These are phyloP conservation scores for Smithornis capensis DNA, from an alignment of 2,113 vertebrate genomes.

Conservation along the genomic window DNA sequence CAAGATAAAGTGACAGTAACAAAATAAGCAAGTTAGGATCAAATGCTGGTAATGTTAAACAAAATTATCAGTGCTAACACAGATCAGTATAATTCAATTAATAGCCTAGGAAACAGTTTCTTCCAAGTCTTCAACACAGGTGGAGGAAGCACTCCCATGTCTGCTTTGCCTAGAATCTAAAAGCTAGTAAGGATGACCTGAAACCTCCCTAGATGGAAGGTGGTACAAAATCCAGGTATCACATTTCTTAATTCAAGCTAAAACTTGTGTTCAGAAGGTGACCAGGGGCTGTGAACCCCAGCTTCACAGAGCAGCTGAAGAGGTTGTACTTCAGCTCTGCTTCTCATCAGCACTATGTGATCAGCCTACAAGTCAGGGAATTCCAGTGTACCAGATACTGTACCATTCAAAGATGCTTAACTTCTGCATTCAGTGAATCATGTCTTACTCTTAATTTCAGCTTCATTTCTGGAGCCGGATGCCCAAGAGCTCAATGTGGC, in stretches of 20 bases:
- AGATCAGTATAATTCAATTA: not conserved
- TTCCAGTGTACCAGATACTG: not conserved
- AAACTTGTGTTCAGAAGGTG: not conserved
- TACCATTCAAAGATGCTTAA: not conserved
- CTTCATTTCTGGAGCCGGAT: not conserved
- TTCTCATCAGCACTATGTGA: not conserved
- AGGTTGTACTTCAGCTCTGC: not conserved
- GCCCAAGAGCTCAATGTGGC: not conserved
- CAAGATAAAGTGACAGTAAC: not conserved
- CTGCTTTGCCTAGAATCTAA: not conserved
- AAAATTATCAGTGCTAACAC: not conserved
- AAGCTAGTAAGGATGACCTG: not conserved
- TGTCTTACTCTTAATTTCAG: not conserved
- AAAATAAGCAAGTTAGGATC: not conserved
- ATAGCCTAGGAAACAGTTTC: not conserved
- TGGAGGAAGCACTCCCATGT: accelerated
- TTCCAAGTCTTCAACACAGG: not conserved
- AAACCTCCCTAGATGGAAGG: not conserved
- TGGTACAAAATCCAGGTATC: not conserved
- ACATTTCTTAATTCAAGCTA: not conserved
- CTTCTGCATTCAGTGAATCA: not conserved
- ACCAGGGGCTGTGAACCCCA: not conserved
- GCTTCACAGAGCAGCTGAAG: not conserved
- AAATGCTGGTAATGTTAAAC: not conserved
- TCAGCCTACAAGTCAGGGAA: not conserved